phyloP scores from a whole-genome alignment of 2,888 invertebrate species.

The Nesidiocoris tenuis region DNA sequence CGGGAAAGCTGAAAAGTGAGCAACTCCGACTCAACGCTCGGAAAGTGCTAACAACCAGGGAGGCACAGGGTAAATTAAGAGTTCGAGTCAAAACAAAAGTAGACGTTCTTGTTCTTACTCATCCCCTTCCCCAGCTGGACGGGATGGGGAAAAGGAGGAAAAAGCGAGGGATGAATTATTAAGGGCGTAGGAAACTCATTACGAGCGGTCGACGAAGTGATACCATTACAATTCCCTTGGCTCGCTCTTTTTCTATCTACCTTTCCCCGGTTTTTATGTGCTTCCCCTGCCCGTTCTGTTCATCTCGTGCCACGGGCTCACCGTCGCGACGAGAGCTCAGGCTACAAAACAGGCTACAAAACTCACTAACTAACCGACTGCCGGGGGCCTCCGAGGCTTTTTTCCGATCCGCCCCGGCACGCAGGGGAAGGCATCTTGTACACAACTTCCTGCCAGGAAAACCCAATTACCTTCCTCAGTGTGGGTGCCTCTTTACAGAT shows the following conservation, averaged over 20 bases:
- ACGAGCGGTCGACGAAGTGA: constrained; percentile 12
- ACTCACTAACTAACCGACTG: constrained; percentile 24
- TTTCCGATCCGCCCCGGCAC: too few species aligned
- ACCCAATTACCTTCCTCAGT: not conserved
- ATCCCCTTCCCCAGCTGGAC: not conserved
- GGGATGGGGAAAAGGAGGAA: not conserved
- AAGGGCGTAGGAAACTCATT: constrained; percentile 22
- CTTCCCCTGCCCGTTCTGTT: constrained; percentile 3
- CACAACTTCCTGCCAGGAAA: not conserved
- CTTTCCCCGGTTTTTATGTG: not conserved
- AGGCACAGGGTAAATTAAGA: not conserved
- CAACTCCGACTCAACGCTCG: not conserved
- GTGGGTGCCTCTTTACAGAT: too few species aligned
- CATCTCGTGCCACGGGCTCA: not conserved
- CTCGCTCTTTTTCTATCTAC: not conserved
- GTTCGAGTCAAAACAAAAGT: not conserved
- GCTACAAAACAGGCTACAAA: not conserved
- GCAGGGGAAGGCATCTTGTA: not conserved
- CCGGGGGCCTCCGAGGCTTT: not conserved
- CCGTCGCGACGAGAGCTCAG: not conserved
- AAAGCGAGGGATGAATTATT: constrained; percentile 20
- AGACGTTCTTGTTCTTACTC: not conserved
- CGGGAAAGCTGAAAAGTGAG: not conserved
- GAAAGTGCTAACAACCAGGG: not conserved
- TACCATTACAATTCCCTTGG: constrained; percentile 1